Conservation (phyloP, 2,797 vertebrate genomes). For the Denticeps clupeoides region DNA sequence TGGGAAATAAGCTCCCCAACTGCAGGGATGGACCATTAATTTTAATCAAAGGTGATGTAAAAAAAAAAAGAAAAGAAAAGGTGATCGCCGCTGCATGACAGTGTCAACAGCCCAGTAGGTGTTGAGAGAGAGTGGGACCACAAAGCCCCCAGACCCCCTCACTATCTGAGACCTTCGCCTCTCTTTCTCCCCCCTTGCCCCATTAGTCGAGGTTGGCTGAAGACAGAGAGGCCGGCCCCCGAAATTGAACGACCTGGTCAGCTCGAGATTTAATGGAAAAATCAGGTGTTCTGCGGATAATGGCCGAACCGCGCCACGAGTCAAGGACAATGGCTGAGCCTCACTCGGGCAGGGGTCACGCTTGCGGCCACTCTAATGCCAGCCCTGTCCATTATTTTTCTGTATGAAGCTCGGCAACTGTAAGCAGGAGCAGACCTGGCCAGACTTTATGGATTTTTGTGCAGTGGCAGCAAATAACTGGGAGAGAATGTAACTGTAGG, state of each 20-base stretch:
- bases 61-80: too few relatives aligned
- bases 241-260: conserved; percentile 97
- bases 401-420: conserved; percentile 48
- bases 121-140: conserved; percentile 63
- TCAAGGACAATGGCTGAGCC: conserved; percentile 83
- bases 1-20: conserved; percentile 88
- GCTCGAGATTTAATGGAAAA: conserved; percentile 91
- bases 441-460: conserved; percentile 45
- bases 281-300: conserved; percentile 81
- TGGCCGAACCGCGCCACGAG: conserved; percentile 69
- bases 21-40: conserved; percentile 90
- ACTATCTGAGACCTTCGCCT: conserved; percentile 32
- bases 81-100: conserved; percentile 74
- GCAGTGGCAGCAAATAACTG: conserved; percentile 45
- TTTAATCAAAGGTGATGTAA: conserved; percentile 95
- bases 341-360: conserved; percentile 56
- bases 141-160: conserved; percentile 40
- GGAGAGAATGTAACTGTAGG: conserved; percentile 30
- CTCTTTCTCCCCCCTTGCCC: conserved; percentile 61
- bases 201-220: conserved; percentile 96
- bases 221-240: conserved; percentile 84
- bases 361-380: conserved; percentile 51
- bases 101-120: conserved; percentile 82
- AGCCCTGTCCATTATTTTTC: conserved; percentile 46
- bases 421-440: conserved; percentile 8